phyloP scores from a whole-genome alignment of 2,113 vertebrate species.

The Cyprinodon tularosa region DNA sequence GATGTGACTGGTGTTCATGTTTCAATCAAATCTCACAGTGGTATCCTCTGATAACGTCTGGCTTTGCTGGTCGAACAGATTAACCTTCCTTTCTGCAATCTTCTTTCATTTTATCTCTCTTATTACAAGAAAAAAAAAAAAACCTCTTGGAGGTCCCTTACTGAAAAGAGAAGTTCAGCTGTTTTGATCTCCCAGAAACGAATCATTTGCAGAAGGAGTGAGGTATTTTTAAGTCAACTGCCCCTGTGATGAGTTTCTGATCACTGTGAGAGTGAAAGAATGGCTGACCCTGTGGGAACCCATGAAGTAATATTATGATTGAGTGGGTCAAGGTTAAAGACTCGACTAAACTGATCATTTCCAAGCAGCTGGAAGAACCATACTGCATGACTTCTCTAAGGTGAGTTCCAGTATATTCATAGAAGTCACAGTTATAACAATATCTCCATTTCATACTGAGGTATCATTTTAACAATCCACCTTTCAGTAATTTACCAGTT shows the following conservation, averaged over 20 bases:
- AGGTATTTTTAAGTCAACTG: constrained; percentile 9
- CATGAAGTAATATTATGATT: background rate
- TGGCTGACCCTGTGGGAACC: constrained; percentile 5
- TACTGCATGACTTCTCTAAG: background rate
- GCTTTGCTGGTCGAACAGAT: background rate
- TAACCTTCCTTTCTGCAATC: background rate
- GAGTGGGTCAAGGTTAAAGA: constrained; percentile 6
- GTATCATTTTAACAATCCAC: background rate
- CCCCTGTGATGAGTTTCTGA: constrained; percentile 22
- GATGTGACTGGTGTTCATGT: no score
- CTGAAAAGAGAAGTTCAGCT: background rate
- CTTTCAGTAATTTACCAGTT: background rate
- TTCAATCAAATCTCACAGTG: background rate
- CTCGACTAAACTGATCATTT: background rate
- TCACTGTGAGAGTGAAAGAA: constrained; percentile 21
- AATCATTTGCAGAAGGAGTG: constrained; percentile 1
- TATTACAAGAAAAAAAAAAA: background rate
- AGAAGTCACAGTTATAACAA: background rate
- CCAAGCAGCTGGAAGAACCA: background rate
- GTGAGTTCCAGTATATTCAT: background rate
- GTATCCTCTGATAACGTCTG: background rate
- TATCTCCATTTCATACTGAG: background rate
- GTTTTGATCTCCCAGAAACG: background rate
- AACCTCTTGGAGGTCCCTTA: background rate
- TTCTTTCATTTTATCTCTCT: background rate